A percentile compares a stretch with the other conserved stretches of the same genome.
Conservation (phyloP, 2,113 vertebrate species). For the Poeciliopsis occidentalis region DNA sequence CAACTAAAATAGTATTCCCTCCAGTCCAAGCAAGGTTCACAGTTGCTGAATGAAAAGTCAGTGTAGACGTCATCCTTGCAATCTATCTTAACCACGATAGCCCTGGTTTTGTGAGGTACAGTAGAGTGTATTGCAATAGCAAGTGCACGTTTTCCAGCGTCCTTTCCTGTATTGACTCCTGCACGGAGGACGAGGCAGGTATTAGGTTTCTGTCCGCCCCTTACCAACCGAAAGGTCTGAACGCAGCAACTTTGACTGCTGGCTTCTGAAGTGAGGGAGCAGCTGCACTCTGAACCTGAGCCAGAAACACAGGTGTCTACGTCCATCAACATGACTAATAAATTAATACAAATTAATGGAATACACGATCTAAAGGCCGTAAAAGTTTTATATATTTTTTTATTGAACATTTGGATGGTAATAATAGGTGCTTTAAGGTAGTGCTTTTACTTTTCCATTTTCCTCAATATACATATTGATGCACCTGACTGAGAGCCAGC, state of each 20-base stretch:
- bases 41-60: background rate
- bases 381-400: background rate
- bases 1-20: constrained; percentile 8
- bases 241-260: constrained; percentile 77
- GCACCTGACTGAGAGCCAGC: no score
- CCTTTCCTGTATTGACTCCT: constrained; percentile 65
- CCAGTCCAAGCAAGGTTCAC: background rate
- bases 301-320: constrained; percentile 74
- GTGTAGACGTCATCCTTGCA: background rate
- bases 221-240: constrained; percentile 71
- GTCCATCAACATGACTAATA: constrained; percentile 68
- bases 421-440: background rate
- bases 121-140: constrained; percentile 20
- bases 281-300: constrained; percentile 81
- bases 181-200: constrained; percentile 42
- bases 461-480: background rate
- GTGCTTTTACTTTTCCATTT: background rate
- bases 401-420: background rate
- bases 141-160: constrained; percentile 64
- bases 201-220: constrained; percentile 68
- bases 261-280: constrained; percentile 75
- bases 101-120: background rate
- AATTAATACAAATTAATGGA: background rate
- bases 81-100: background rate
- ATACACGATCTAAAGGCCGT: background rate